These are phyloP conservation scores for Choristoneura rosaceana DNA, from an alignment of 2,888 invertebrate species.

Conservation along the genomic window DNA sequence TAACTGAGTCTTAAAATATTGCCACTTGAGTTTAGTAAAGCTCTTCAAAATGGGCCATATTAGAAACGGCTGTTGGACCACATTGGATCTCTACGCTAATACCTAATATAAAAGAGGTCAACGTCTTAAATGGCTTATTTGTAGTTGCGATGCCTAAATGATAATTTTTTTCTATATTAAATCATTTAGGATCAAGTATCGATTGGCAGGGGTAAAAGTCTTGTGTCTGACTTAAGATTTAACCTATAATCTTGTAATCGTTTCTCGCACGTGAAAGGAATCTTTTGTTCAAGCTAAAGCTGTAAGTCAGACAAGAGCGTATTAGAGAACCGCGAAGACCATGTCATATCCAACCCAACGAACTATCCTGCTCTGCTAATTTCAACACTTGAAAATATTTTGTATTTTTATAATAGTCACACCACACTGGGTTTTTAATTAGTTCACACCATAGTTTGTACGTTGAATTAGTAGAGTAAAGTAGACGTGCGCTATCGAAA, in stretches of 20 bases:
- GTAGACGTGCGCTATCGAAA: constrained; percentile 68
- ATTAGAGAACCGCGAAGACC: background rate
- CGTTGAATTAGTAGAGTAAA: constrained; percentile 29
- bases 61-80: no score
- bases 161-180: no score
- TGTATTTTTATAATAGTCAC: constrained; percentile 52
- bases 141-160: no score
- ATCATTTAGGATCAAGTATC: background rate
- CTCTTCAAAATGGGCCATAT: no score
- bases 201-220: background rate
- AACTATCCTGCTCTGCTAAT: constrained; percentile 43
- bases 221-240: background rate
- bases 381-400: constrained; percentile 41
- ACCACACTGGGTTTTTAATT: constrained; percentile 45
- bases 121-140: no score
- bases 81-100: no score
- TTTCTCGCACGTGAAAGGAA: background rate
- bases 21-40: no score
- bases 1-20: no score
- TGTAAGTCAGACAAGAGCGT: background rate
- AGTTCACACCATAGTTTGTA: constrained; percentile 28
- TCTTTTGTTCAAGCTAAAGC: background rate
- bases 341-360: constrained; percentile 16
- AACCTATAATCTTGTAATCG: background rate
- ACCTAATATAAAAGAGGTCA: no score